Evolutionary conservation across 2,113 vertebrate genomes (phyloP).

Genomic region (Poicephalus meyeri): DNA sequence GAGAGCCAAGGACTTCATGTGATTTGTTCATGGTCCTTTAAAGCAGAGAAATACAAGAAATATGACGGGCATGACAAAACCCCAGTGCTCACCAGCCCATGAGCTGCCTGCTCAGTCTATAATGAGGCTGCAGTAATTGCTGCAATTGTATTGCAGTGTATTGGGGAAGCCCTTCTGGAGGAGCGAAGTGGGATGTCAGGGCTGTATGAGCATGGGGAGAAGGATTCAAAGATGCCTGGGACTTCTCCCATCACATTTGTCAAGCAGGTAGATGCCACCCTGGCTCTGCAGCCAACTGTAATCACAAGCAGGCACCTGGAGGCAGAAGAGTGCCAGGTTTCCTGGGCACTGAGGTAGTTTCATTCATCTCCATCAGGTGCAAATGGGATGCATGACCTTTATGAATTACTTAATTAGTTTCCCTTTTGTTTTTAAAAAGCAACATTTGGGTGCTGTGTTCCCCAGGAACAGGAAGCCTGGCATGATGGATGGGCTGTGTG

Average conservation of each 20-base stretch:
- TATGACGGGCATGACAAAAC: not conserved
- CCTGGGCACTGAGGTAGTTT: not conserved
- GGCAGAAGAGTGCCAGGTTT: not conserved
- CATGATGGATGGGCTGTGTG: not conserved
- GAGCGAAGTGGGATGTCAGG: not conserved
- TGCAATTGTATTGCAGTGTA: no score
- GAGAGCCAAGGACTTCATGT: not conserved
- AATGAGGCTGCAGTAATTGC: rapidly evolving
- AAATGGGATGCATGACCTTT: slow-evolving; percentile 44
- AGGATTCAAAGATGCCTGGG: not conserved
- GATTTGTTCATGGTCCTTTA: not conserved
- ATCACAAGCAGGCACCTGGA: not conserved
- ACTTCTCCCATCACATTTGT: rapidly evolving
- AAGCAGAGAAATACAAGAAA: not conserved
- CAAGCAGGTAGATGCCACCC: not conserved
- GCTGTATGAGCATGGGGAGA: rapidly evolving
- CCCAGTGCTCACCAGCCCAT: rapidly evolving
- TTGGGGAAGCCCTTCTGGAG: not conserved
- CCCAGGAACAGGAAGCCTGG: not conserved
- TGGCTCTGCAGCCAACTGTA: not conserved
- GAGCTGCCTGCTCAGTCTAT: not conserved
- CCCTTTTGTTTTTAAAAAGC: slow-evolving; percentile 21
- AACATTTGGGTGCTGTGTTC: not conserved
- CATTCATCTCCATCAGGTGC: slow-evolving; percentile 29
- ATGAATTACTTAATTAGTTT: slow-evolving; percentile 45